A percentile compares a stretch with the other conserved stretches of the same genome.
Evolutionary conservation across 2,797 vertebrate species (phyloP).

Genomic region (Pogonophryne albipinna): DNA sequence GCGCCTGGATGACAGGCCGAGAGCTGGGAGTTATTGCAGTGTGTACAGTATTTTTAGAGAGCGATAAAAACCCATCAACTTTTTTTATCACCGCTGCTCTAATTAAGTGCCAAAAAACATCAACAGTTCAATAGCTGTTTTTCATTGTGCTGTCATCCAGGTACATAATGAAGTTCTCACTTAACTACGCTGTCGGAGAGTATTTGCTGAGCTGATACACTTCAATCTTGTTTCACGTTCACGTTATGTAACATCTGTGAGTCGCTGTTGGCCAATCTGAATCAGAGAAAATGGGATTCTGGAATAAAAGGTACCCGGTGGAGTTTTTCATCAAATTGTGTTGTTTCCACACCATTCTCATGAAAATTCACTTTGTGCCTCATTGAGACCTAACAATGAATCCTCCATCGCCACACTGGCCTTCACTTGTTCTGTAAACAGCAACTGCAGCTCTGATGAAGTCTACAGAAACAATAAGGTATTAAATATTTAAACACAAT

Average conservation of each 20-base stretch:
- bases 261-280: background rate
- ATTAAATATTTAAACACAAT: background rate
- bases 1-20: slow-evolving; percentile 20
- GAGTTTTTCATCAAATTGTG: slow-evolving; percentile 27
- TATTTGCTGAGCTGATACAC: background rate
- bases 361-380: slow-evolving; percentile 22
- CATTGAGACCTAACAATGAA: slow-evolving; percentile 12
- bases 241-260: background rate
- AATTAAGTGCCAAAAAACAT: slow-evolving; percentile 65
- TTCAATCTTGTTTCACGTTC: background rate
- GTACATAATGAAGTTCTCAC: background rate
- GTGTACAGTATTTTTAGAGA: slow-evolving; percentile 3
- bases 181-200: slow-evolving; percentile 17
- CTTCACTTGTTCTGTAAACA: background rate
- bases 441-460: background rate
- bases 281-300: background rate
- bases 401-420: slow-evolving; percentile 1
- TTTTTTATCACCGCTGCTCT: slow-evolving; percentile 58
- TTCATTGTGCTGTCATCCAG: slow-evolving; percentile 27
- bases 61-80: slow-evolving; percentile 48
- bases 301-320: background rate
- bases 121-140: slow-evolving; percentile 40
- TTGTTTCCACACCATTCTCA: slow-evolving; percentile 16
- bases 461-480: slow-evolving; percentile 14
- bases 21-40: slow-evolving; percentile 1